phyloP scores from a whole-genome alignment of 2,113 vertebrate genomes.

The Heloderma charlesbogerti region DNA sequence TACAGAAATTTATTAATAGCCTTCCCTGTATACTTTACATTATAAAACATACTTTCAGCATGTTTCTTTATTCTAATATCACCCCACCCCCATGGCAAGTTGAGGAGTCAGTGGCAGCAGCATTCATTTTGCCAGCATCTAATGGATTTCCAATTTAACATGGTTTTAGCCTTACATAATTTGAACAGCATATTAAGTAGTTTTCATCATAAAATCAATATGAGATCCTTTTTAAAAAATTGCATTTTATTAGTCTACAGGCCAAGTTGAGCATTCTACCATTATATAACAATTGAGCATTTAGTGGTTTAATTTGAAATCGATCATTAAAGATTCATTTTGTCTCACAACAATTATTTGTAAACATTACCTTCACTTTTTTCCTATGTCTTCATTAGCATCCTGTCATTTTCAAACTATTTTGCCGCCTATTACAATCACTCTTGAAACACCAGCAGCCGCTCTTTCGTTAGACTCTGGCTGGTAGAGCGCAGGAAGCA shows the following conservation, averaged over 20 bases:
- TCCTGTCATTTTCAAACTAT: slow-evolving; percentile 49
- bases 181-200: slow-evolving; percentile 48
- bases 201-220: slow-evolving; percentile 66
- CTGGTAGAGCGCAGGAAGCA: slow-evolving; percentile 35
- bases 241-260: slow-evolving; percentile 54
- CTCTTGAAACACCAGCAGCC: slow-evolving; percentile 11
- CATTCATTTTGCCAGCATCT: slow-evolving; percentile 40
- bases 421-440: slow-evolving; percentile 35
- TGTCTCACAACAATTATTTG: slow-evolving; percentile 52
- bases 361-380: slow-evolving; percentile 50
- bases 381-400: slow-evolving; percentile 54
- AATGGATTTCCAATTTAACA: slow-evolving; percentile 64
- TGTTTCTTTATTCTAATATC: slow-evolving; percentile 38
- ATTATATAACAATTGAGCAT: slow-evolving; percentile 62
- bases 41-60: neutral
- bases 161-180: slow-evolving; percentile 56
- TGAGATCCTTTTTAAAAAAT: slow-evolving; percentile 49
- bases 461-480: slow-evolving; percentile 30
- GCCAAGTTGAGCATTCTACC: slow-evolving; percentile 52
- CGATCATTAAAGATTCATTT: slow-evolving; percentile 56
- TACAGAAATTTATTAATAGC: slow-evolving; percentile 5
- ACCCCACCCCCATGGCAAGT: neutral
- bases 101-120: slow-evolving; percentile 26
- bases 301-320: slow-evolving; percentile 63
- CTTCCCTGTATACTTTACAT: neutral